These are phyloP conservation scores for Hemitrygon akajei DNA, from an alignment of 2,797 vertebrate species.

Conservation along the genomic window DNA sequence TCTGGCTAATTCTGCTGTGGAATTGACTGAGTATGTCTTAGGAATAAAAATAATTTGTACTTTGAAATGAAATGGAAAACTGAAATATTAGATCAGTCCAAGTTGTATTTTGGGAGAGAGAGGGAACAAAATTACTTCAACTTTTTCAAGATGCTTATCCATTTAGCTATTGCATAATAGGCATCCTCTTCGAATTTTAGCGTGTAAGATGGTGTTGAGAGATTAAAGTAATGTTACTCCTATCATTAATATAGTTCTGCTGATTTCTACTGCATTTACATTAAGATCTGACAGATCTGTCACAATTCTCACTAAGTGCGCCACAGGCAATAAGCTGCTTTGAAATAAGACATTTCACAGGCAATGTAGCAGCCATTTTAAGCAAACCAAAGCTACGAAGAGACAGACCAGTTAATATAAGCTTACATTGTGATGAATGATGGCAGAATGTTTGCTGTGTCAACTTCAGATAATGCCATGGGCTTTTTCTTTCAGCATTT, in stretches of 20 bases:
- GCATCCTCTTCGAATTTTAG: neutral
- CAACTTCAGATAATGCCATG: neutral
- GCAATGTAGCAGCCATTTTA: conserved; percentile 9
- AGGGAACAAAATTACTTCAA: neutral
- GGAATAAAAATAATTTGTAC: neutral
- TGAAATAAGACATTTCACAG: neutral
- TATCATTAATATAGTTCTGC: neutral
- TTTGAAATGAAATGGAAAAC: neutral
- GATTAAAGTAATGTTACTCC: neutral
- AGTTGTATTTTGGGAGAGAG: neutral
- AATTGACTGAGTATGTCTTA: too few species aligned
- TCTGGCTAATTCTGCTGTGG: too few species aligned
- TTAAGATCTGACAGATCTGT: neutral
- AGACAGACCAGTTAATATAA: neutral
- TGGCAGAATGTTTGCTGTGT: neutral
- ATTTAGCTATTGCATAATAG: neutral
- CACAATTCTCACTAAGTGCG: neutral
- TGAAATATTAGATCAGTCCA: neutral
- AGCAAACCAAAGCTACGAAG: neutral
- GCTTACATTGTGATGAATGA: neutral
- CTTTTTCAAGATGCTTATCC: neutral
- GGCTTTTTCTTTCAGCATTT: neutral
- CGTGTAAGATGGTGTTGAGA: neutral
- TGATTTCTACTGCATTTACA: neutral
- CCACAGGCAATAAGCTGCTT: neutral